phyloP scores from a whole-genome alignment of 2,113 vertebrate species.

The Sceloporus tristichus region DNA sequence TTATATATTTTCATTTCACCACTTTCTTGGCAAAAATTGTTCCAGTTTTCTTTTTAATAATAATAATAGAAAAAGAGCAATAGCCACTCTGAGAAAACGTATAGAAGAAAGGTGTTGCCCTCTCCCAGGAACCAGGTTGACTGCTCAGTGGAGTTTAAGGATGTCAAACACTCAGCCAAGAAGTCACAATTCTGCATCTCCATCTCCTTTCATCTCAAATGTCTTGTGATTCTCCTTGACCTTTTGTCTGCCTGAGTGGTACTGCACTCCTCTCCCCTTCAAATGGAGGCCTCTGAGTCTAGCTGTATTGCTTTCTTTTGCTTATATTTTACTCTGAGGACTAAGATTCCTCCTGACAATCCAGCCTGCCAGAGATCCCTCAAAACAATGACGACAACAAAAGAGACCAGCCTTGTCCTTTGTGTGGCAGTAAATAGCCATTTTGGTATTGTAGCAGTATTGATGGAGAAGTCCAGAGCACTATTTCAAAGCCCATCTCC shows the following conservation, averaged over 20 bases:
- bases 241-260: neutral
- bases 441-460: neutral
- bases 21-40: too few relatives aligned
- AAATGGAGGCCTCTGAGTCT: neutral
- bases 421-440: neutral
- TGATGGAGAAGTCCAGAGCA: neutral
- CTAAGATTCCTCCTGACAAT: neutral
- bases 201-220: conserved; percentile 14
- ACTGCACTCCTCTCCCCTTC: neutral
- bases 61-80: too few relatives aligned
- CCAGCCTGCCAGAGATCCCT: neutral
- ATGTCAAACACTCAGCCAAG: accelerated
- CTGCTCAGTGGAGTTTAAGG: accelerated
- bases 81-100: too few relatives aligned
- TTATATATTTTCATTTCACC: too few relatives aligned
- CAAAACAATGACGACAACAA: too few relatives aligned
- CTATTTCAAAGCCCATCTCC: neutral
- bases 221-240: neutral
- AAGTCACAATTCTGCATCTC: neutral
- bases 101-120: neutral
- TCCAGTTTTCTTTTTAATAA: too few relatives aligned
- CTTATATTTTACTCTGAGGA: neutral
- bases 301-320: neutral
- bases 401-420: neutral
- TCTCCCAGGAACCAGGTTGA: neutral